Percentiles rank a stretch among this genome's conserved stretches.
These are phyloP conservation scores for Orthonyx spaldingii DNA, from an alignment of 2,113 vertebrate genomes.

Conservation along the genomic window DNA sequence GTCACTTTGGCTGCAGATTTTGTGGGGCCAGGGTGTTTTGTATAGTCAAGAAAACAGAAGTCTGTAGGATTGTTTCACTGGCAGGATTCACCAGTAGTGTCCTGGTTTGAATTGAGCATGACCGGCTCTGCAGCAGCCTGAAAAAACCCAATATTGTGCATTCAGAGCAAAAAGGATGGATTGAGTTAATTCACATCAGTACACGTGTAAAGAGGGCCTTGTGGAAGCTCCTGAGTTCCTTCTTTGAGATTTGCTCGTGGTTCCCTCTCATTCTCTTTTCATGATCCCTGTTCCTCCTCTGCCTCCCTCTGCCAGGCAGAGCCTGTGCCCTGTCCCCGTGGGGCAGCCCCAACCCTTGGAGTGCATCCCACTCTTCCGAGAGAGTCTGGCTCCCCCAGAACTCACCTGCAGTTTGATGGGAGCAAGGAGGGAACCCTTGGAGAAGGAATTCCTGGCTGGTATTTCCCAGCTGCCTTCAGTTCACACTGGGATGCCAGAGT, in stretches of 20 bases:
- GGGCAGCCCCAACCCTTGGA: not conserved
- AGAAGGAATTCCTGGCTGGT: not conserved
- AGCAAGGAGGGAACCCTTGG: not conserved
- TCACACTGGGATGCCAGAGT: not conserved
- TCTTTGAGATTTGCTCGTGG: not conserved
- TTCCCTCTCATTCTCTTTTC: not conserved
- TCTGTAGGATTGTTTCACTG: not conserved
- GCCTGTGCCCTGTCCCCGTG: not conserved
- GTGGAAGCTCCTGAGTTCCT: not conserved
- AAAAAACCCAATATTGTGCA: not conserved
- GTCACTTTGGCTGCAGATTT: not conserved
- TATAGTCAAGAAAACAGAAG: not conserved
- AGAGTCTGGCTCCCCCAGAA: not conserved
- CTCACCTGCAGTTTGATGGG: not conserved
- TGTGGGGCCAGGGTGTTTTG: not conserved
- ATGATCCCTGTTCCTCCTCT: not conserved
- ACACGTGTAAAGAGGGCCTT: fast-evolving
- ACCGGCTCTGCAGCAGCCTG: not conserved
- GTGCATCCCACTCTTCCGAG: not conserved
- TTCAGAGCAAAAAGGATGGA: not conserved
- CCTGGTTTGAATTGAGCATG: not conserved
- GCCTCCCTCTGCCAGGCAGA: not conserved
- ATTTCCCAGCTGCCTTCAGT: not conserved
- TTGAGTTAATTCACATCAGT: fast-evolving
- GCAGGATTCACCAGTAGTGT: not conserved